Evolutionary conservation across 2,113 vertebrate species (phyloP).

Genomic region (Labeo catla): DNA sequence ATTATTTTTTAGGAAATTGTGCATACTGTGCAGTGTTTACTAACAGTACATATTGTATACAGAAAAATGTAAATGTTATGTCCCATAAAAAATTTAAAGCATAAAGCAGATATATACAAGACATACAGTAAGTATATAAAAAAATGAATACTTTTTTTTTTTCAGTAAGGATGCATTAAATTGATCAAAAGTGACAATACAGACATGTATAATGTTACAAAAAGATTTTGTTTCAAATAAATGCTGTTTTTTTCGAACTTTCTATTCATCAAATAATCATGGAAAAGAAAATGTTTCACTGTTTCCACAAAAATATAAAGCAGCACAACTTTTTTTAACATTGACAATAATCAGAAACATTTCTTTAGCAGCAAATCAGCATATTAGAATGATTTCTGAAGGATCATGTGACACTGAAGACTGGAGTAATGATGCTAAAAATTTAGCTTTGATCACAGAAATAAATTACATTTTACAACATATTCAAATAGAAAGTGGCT

Average conservation of each 20-base stretch:
- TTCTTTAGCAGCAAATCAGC: background rate
- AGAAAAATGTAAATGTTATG: background rate
- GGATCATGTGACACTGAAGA: background rate
- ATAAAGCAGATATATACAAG: too few relatives aligned
- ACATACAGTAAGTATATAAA: too few relatives aligned
- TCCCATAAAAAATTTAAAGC: background rate
- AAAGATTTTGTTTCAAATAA: background rate
- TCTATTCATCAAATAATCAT: background rate
- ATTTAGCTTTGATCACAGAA: background rate
- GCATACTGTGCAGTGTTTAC: background rate
- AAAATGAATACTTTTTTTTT: too few relatives aligned
- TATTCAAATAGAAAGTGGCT: background rate
- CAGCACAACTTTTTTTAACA: background rate
- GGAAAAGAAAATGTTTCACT: background rate
- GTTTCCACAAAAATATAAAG: too few relatives aligned
- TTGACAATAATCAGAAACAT: background rate
- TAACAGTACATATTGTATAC: background rate
- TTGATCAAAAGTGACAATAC: background rate
- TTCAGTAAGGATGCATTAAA: background rate
- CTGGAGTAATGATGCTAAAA: background rate
- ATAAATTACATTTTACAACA: too few relatives aligned
- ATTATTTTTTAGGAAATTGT: too few relatives aligned
- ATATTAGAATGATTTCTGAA: background rate
- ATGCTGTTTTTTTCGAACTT: background rate
- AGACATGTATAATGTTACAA: background rate